Conservation (phyloP, 2,888 invertebrate genomes). For the Pelosia muscerda region DNA sequence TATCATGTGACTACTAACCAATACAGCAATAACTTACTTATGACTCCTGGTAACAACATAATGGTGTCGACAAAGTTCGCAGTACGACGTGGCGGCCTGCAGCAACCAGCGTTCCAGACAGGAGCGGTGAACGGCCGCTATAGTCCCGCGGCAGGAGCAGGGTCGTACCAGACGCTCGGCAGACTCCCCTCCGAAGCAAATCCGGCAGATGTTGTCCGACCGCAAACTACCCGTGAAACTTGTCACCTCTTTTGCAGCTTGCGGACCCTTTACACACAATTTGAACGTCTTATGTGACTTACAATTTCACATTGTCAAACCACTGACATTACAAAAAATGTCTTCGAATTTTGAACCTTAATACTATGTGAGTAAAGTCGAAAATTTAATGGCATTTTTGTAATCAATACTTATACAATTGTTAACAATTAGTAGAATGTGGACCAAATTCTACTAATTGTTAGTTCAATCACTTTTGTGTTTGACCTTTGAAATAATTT, state of each 20-base stretch:
- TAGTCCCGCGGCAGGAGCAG: constrained; percentile 81
- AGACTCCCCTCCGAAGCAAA: constrained; percentile 82
- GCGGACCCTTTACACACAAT: constrained; percentile 53
- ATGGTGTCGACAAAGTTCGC: constrained; percentile 82
- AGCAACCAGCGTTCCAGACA: constrained; percentile 84
- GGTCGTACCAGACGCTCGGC: constrained; percentile 81
- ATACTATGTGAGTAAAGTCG: too few species aligned
- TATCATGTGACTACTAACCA: too few species aligned
- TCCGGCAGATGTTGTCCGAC: constrained; percentile 80
- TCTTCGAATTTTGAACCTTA: too few species aligned
- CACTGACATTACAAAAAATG: too few species aligned
- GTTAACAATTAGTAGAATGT: too few species aligned
- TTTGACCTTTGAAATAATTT: too few species aligned
- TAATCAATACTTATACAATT: too few species aligned
- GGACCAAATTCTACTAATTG: too few species aligned
- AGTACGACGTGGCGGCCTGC: constrained; percentile 81
- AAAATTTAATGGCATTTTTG: too few species aligned
- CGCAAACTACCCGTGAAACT: constrained; percentile 66
- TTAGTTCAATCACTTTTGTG: too few species aligned
- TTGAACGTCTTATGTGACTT: background rate
- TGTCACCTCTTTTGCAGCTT: constrained; percentile 64
- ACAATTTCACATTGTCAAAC: too few species aligned
- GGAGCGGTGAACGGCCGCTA: constrained; percentile 81
- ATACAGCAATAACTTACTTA: constrained; percentile 60
- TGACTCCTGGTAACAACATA: constrained; percentile 80